Evolutionary conservation across 1,140 invertebrate genomes (phyloP).

Genomic region (Hylyphantes graminicola): DNA sequence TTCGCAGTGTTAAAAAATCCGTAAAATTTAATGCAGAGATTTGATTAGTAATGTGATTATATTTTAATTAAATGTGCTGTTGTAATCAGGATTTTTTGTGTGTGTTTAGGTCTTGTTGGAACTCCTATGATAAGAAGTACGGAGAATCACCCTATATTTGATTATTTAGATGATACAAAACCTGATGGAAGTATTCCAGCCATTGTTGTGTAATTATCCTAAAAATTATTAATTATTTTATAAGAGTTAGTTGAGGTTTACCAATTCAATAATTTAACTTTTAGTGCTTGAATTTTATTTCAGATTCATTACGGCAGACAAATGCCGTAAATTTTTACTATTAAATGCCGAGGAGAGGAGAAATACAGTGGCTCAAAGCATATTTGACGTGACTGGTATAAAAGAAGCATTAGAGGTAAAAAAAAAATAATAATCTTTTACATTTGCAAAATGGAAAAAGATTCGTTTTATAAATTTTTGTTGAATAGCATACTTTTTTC

Average conservation of each 20-base stretch:
- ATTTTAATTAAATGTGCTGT: too few relatives aligned
- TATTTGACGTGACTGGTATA: neutral
- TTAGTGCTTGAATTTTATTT: neutral
- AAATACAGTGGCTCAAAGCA: neutral
- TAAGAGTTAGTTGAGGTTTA: neutral
- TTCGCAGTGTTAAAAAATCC: too few relatives aligned
- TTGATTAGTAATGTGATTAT: too few relatives aligned
- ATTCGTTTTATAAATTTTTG: too few relatives aligned
- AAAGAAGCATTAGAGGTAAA: neutral
- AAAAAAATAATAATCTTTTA: too few relatives aligned
- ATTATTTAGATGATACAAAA: constrained; percentile 66
- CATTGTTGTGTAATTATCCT: constrained; percentile 65
- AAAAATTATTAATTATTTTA: neutral
- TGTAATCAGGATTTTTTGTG: neutral
- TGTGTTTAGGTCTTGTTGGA: constrained; percentile 56
- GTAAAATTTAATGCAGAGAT: too few relatives aligned
- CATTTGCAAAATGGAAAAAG: too few relatives aligned
- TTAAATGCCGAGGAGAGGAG: constrained; percentile 17
- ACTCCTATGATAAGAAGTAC: constrained; percentile 33
- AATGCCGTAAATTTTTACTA: constrained; percentile 26
- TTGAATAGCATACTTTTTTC: too few relatives aligned
- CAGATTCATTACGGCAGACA: constrained; percentile 51
- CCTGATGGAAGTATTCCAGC: constrained; percentile 66
- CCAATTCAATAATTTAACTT: neutral
- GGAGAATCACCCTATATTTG: constrained; percentile 58